These are phyloP conservation scores for Rapana venosa DNA, from an alignment of 2,888 invertebrate species.

Conservation along the genomic window DNA sequence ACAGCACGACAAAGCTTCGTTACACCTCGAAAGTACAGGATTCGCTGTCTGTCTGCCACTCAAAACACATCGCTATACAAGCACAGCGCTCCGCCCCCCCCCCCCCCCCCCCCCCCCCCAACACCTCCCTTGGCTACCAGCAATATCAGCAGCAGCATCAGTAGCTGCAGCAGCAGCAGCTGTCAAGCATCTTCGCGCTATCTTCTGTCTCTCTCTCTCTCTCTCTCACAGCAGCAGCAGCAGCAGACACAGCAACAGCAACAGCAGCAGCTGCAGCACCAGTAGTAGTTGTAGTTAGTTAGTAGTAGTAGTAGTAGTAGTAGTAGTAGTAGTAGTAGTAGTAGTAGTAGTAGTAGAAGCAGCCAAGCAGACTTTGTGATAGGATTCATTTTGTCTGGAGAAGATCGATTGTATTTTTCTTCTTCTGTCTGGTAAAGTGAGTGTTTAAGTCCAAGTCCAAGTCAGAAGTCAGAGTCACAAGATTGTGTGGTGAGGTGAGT, in stretches of 20 bases:
- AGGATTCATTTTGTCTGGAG: no score
- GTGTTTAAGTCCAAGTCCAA: no score
- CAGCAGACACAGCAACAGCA: background rate
- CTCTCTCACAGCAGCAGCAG: background rate
- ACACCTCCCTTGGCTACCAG: background rate
- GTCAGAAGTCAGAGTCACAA: no score
- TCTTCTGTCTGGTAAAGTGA: no score
- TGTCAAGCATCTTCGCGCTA: no score
- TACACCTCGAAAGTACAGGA: no score
- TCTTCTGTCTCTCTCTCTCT: no score
- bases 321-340: conserved; percentile 14
- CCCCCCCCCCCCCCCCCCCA: background rate
- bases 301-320: conserved; percentile 21
- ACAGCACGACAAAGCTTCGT: no score
- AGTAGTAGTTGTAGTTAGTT: background rate
- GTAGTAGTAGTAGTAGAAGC: conserved; percentile 21
- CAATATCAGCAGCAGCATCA: background rate
- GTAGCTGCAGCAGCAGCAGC: no score
- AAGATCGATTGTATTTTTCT: no score
- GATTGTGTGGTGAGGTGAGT: no score
- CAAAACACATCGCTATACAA: background rate
- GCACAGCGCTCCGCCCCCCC: background rate
- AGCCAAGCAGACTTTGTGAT: background rate
- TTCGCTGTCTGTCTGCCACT: no score
- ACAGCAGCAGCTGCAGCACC: background rate